These are phyloP conservation scores for Hippocampus guttulatus DNA, from an alignment of 2,113 vertebrate species.

Conservation along the genomic window DNA sequence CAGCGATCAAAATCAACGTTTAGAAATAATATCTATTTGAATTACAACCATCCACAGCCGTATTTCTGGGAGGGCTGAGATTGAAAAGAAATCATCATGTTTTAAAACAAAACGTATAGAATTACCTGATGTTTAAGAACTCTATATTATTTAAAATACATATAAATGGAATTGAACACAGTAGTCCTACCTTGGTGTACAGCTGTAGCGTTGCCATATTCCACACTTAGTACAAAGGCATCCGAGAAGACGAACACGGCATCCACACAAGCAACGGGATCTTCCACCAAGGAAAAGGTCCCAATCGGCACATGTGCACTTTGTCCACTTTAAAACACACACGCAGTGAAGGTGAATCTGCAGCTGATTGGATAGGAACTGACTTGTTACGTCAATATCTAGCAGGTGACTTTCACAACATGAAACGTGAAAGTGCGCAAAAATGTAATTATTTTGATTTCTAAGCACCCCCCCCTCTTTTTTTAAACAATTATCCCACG, in stretches of 20 bases:
- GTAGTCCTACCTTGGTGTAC: slow-evolving; percentile 66
- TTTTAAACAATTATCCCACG: too few species aligned
- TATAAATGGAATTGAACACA: neutral
- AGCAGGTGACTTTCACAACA: neutral
- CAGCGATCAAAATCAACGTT: too few species aligned
- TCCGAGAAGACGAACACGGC: neutral
- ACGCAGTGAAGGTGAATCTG: slow-evolving; percentile 64
- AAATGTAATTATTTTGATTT: too few species aligned
- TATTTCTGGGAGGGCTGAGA: too few species aligned
- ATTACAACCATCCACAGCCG: too few species aligned
- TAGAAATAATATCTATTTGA: too few species aligned
- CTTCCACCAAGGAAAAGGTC: slow-evolving; percentile 21
- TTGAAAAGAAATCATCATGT: too few species aligned
- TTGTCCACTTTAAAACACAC: slow-evolving; percentile 58
- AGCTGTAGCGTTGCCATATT: slow-evolving; percentile 64
- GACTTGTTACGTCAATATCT: neutral
- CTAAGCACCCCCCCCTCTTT: too few species aligned
- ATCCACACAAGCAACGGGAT: slow-evolving; percentile 8
- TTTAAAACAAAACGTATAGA: neutral
- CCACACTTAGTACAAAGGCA: neutral
- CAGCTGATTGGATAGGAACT: slow-evolving; percentile 22
- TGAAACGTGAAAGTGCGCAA: neutral
- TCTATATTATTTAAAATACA: neutral
- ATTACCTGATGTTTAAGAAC: neutral
- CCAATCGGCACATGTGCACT: slow-evolving; percentile 54